Base-by-base conservation (phyloP, 2,888 invertebrate species). In the Philereme transversata region DNA sequence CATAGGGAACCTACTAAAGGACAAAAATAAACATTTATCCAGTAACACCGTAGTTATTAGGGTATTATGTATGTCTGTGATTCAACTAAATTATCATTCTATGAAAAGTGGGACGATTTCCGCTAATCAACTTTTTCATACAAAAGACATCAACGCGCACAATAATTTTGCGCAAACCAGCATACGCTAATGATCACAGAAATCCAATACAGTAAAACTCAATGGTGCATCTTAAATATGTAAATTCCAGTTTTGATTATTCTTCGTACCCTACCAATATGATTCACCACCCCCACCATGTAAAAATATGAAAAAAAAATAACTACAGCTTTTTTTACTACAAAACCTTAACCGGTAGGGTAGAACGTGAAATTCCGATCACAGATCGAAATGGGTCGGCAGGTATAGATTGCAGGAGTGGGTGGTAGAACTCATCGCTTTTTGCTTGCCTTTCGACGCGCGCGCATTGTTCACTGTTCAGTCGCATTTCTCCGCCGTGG, bases 381-480 rank as follows among this genome's bases (percentile, higher is more conserved):
- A 71, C 65, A 64, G 63, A 77, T 78, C 73, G 81, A 90, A 88
- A 90, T 90, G 87, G 90, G 90, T 86, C 82, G 88, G 87, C 90
- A 90, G 91, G 90, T 90, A 89, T 68, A 81, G 74, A 64, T 64
- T 62, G 67, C 54, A 64, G 67, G 51, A 70, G 73, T 52, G 61
- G 64, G 64, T 64, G 67, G 61, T 65, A 68, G 79, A 76, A 83
- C 83, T 87, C 89, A 90, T 90, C 89, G 83, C 87, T 91, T 91
- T 92, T 92, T 92, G 90, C 88, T 84, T 84, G 86, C 91, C 91
- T 92, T 90, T 91, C 91, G 87, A 90, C 87, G 84, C 89, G 81
- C 88, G 88, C 90, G 91, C 90, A 89, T 81, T 22, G 22, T 22
- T 22, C 40, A 6, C 8, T 85, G 81, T 86, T 83, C 82, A 81